phyloP scores from a whole-genome alignment of 2,797 vertebrate genomes.

The Tachyglossus aculeatus region DNA sequence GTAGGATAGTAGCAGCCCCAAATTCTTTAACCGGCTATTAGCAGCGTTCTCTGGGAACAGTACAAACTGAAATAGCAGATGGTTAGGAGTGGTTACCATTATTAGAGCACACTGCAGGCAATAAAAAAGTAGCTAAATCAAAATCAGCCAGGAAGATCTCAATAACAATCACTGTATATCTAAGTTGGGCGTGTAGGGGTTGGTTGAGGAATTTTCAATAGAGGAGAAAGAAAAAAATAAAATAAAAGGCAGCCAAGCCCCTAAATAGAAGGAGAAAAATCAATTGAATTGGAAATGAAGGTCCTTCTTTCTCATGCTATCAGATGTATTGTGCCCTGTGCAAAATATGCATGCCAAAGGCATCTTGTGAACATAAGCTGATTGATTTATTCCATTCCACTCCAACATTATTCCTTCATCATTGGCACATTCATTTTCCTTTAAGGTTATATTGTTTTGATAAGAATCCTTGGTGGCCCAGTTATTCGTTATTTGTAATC shows the following conservation, averaged over 20 bases:
- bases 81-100: background rate
- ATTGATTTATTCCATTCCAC: no score
- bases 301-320: no score
- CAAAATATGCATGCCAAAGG: no score
- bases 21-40: conserved; percentile 27
- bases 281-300: no score
- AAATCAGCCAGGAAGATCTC: conserved; percentile 22
- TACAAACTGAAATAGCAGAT: conserved; percentile 47
- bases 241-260: conserved; percentile 20
- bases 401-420: no score
- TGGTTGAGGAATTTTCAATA: conserved; percentile 19
- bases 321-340: no score
- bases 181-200: conserved; percentile 12
- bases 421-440: no score
- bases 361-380: no score
- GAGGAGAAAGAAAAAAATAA: conserved; percentile 18
- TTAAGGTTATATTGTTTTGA: no score
- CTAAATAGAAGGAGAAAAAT: conserved; percentile 11
- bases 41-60: conserved; percentile 29
- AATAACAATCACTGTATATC: conserved; percentile 31
- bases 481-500: no score
- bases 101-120: conserved; percentile 17
- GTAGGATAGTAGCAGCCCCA: conserved; percentile 19
- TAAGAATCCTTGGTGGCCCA: no score
- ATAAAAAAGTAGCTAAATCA: background rate